A percentile compares a stretch with the other conserved stretches of the same genome.
Conservation (phyloP, 2,113 vertebrate genomes). For the Lophotis ruficrista region DNA sequence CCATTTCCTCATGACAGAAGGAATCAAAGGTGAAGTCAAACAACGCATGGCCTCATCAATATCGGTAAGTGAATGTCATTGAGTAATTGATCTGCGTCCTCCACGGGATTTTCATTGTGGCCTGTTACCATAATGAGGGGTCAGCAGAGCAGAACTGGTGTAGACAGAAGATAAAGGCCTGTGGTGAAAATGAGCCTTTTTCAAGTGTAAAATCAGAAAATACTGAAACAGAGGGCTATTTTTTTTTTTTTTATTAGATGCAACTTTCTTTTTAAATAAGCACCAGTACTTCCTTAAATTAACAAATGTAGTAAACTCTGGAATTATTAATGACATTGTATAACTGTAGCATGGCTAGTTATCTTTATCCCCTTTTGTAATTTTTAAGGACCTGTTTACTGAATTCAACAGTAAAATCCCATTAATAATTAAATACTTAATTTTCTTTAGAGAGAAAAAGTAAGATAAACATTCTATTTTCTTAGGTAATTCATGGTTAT, state of each 20-base stretch:
- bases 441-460: slow-evolving; percentile 21
- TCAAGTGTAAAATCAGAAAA: background rate
- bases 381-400: background rate
- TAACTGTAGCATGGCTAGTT: background rate
- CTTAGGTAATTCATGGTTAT: slow-evolving; percentile 25
- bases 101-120: background rate
- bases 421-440: slow-evolving; percentile 35
- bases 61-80: background rate
- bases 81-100: background rate
- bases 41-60: background rate
- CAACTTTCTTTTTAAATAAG: background rate
- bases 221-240: background rate
- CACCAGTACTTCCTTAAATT: background rate
- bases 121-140: background rate
- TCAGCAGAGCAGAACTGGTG: background rate
- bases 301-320: background rate
- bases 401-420: background rate
- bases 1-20: background rate
- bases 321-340: background rate
- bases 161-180: background rate
- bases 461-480: slow-evolving; percentile 26
- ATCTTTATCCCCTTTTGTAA: background rate
- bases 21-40: background rate
- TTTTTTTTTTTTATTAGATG: background rate
- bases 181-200: background rate